Evolutionary conservation across 2,888 invertebrate genomes (phyloP).

Genomic region (Oligia strigilis): DNA sequence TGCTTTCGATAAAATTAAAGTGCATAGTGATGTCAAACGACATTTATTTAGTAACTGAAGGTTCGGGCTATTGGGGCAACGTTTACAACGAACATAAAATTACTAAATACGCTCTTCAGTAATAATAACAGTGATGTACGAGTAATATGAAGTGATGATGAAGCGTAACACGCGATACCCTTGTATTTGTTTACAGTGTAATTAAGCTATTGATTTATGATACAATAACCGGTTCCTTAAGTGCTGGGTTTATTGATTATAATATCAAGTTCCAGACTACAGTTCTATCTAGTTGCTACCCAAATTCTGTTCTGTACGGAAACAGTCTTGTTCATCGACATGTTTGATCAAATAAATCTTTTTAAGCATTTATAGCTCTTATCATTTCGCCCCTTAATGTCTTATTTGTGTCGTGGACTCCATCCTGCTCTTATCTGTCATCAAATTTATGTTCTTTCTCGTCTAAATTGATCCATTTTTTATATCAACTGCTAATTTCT

Average conservation of each 20-base stretch:
- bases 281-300: conserved; percentile 42
- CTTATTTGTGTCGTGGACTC: conserved; percentile 42
- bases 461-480: conserved; percentile 25
- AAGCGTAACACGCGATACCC: conserved; percentile 67
- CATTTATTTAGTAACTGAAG: neutral
- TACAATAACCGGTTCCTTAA: conserved; percentile 63
- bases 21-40: conserved; percentile 1
- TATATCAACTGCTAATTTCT: conserved; percentile 26
- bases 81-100: conserved; percentile 35
- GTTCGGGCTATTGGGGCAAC: neutral
- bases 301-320: conserved; percentile 5
- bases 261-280: conserved; percentile 52
- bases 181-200: conserved; percentile 69
- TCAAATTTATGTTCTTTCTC: conserved; percentile 38
- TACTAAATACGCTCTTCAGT: conserved; percentile 58
- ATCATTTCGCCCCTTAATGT: conserved; percentile 38
- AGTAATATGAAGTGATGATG: conserved; percentile 66
- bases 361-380: conserved; percentile 46
- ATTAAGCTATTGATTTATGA: conserved; percentile 71
- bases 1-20: neutral
- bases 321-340: conserved; percentile 10
- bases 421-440: conserved; percentile 38
- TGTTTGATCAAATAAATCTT: conserved; percentile 50
- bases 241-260: conserved; percentile 67
- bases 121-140: conserved; percentile 62